phyloP scores from a whole-genome alignment of 2,797 vertebrate species.

The Lacerta agilis region DNA sequence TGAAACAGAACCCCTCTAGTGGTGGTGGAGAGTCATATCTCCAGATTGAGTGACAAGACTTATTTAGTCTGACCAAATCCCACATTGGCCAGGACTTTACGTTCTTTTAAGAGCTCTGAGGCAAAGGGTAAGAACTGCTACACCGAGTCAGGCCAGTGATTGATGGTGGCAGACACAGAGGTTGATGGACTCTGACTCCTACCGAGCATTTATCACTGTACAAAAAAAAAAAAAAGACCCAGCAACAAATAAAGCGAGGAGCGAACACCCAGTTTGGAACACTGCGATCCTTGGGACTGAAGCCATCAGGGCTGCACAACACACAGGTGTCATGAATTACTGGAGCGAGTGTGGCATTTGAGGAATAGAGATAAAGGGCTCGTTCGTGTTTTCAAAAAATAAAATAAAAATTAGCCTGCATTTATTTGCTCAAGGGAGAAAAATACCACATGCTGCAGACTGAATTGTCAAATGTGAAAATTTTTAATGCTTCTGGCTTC shows the following conservation, averaged over 20 bases:
- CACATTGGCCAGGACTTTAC: not conserved
- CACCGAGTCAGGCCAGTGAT: not conserved
- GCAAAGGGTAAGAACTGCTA: not conserved
- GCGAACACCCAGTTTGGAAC: not conserved
- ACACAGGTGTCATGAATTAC: conserved; percentile 45
- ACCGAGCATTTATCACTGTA: conserved; percentile 48
- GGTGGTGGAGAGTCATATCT: too few relatives aligned
- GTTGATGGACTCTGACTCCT: conserved; percentile 44
- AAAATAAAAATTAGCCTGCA: conserved; percentile 46
- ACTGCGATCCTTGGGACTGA: not conserved
- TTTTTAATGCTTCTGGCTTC: conserved; percentile 61
- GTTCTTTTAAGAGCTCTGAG: not conserved
- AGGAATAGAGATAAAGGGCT: conserved; percentile 54
- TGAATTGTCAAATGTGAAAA: conserved; percentile 67
- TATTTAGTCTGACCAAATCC: not conserved
- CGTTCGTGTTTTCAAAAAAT: conserved; percentile 41
- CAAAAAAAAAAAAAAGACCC: conserved; percentile 26
- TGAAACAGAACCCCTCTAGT: too few relatives aligned
- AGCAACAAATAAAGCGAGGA: conserved; percentile 46
- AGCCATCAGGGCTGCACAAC: not conserved
- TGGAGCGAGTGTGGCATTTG: conserved; percentile 37
- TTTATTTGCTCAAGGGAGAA: conserved; percentile 58
- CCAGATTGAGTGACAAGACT: not conserved
- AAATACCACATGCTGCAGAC: conserved; percentile 40
- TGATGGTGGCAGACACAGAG: conserved; percentile 42